Evolutionary conservation across 1,140 invertebrate genomes (phyloP), one percentile per base, ranked within the genome.

Genomic region (Metopolophium dirhodum): DNA sequence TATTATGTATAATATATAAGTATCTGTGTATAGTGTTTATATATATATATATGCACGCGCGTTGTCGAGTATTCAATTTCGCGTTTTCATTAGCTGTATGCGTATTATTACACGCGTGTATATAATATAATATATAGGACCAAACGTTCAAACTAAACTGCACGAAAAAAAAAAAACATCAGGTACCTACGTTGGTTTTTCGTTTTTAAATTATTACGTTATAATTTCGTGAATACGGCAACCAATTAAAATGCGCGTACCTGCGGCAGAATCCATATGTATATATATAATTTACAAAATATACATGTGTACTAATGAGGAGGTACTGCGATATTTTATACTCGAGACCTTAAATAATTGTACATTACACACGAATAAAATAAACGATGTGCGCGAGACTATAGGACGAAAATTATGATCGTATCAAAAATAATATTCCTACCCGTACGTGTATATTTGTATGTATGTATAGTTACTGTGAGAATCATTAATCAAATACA

Each of bases 401-500:
- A 77, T 77, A n/a, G 61, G 61, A 77, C n/a, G 61, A 77, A 77
- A 77, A 77, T 77, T 77, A 77, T 77, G 61, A 20, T 77, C 61
- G 61, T 77, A 77, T 77, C 61, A 77, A 77, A n/a, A 77, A 77
- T n/a, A 77, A 77, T 77, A 77, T n/a, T 77, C n/a, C n/a, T 18
- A 77, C 61, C n/a, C n/a, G n/a, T 77, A 86, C 23, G 37, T 45
- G 83, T 86, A 30, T 86, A 86, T 87, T 20, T 49, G 47, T 49
- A 87, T 49, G 35, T 51, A 87, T 23, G 9, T 54, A 47, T 49
- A n/a, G 23, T 49, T 54, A 61, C 88, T 61, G 54, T 41, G 37
- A 30, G 57, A 90, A 90, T 61, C 89, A 90, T 90, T 90, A 90
- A 90, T 90, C 89, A 90, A 90, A 90, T 37, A 68, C 37, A 68